Percentiles rank a stretch among this genome's conserved stretches.
These are phyloP conservation scores for Centropus unirufus DNA, from an alignment of 2,113 vertebrate species.

Conservation along the genomic window DNA sequence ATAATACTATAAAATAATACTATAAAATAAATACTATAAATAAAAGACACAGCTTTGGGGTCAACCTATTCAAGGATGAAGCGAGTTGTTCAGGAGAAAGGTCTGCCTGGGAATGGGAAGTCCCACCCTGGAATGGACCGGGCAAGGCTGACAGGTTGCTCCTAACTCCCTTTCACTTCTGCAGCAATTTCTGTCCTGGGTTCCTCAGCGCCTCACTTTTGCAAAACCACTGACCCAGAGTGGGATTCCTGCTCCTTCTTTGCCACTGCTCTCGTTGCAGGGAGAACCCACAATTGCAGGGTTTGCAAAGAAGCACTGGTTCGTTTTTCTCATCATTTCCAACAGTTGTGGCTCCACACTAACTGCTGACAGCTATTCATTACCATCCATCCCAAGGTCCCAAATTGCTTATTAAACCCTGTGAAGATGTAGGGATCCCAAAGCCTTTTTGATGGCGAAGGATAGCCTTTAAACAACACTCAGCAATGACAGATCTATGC, in stretches of 20 bases:
- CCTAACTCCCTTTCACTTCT: neutral
- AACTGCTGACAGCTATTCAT: neutral
- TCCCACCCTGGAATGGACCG: neutral
- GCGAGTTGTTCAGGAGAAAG: neutral
- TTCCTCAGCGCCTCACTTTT: neutral
- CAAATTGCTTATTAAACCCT: neutral
- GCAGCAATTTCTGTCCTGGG: neutral
- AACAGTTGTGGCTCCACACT: neutral
- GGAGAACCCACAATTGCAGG: neutral
- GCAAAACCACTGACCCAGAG: neutral
- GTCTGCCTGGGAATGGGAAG: too few relatives aligned
- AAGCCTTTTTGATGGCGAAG: neutral
- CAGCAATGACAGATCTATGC: neutral
- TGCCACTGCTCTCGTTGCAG: accelerated
- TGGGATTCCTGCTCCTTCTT: neutral
- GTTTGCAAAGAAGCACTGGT: neutral
- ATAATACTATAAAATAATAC: too few relatives aligned
- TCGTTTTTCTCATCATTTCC: neutral
- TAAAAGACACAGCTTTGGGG: too few relatives aligned
- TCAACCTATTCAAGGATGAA: too few relatives aligned
- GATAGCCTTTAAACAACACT: neutral
- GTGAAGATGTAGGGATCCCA: neutral
- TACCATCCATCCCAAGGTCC: neutral
- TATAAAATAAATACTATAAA: too few relatives aligned
- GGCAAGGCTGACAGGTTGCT: neutral